Base-by-base conservation (phyloP, 35 echinoderm and acorn worm genomes). In the Lytechinus pictus region DNA sequence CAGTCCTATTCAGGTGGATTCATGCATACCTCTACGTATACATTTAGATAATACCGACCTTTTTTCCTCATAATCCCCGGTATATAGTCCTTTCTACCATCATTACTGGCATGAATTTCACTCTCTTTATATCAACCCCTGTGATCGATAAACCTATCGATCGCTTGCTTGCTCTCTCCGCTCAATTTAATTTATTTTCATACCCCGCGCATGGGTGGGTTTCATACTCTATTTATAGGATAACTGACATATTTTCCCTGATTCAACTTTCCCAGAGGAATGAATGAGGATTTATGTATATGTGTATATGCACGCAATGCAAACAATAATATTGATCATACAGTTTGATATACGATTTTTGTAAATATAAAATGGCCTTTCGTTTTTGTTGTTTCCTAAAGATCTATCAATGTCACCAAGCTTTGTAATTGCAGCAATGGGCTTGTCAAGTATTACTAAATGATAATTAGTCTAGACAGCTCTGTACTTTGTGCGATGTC, bases 111-210 rank as follows among this genome's bases (percentile, higher is more conserved):
- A 16, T n/a, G 66, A 79, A 16, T 16, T 79, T 79, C 66, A 19
- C n/a, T 79, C 66, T n/a, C 66, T 19, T 4, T 19, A 79, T 24
- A 79, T n/a, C 21, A n/a, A 16, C 66, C 66, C 19, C 66, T 79
- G 66, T 79, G 66, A 79, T 79, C 66, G 14, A 79, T 79, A 79
- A 24, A 16, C 21, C 21, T 19, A 24, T 79, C 66, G 66, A 79
- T 79, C n/a, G 66, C 19, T 5, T 24, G 66, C 8, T 44, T 79
- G 66, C 66, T 79, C 19, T 79, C 66, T 79, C 8, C 66, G 66
- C 66, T 79, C 66, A 79, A 79, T 79, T 58, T 79, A 79, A 79
- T 79, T 19, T 24, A 79, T 79, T 79, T 79, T 79, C 66, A 79
- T 79, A 79, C 19, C 61, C 66, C 66, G 6, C 21, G 66, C 16